phyloP scores from a whole-genome alignment of 2,113 vertebrate species.

The Ammodytes marinus region DNA sequence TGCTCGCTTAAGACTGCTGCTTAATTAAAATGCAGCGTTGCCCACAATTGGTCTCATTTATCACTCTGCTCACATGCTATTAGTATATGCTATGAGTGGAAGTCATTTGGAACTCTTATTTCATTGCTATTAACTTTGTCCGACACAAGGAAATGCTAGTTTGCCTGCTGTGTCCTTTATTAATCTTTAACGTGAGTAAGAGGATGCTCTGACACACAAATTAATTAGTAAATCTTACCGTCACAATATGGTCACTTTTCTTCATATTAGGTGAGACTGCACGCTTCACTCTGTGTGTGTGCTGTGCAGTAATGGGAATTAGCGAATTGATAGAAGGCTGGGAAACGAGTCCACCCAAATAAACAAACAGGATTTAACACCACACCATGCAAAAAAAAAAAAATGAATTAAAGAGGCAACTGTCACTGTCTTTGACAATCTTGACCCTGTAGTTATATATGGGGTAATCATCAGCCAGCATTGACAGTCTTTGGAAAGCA shows the following conservation, averaged over 20 bases:
- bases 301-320: neutral
- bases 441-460: neutral
- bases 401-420: neutral
- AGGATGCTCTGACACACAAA: conserved; percentile 33
- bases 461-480: neutral
- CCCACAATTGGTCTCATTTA: conserved; percentile 76
- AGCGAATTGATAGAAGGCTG: neutral
- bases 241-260: neutral
- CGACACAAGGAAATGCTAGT: conserved; percentile 60
- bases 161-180: conserved; percentile 51
- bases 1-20: conserved; percentile 75
- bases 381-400: neutral
- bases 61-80: conserved; percentile 74
- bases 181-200: conserved; percentile 62
- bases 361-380: neutral
- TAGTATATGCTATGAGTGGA: conserved; percentile 62
- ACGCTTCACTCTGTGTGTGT: conserved; percentile 5
- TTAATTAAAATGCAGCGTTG: conserved; percentile 82
- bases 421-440: neutral
- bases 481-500: neutral
- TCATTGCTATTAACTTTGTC: conserved; percentile 57
- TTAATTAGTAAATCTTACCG: conserved; percentile 45
- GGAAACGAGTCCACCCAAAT: conserved; percentile 1
- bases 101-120: conserved; percentile 62
- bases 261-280: conserved; percentile 6